A percentile compares a stretch with the other conserved stretches of the same genome.
Conservation (phyloP, 2,888 invertebrate genomes). For the Rhamnusium bicolor region DNA sequence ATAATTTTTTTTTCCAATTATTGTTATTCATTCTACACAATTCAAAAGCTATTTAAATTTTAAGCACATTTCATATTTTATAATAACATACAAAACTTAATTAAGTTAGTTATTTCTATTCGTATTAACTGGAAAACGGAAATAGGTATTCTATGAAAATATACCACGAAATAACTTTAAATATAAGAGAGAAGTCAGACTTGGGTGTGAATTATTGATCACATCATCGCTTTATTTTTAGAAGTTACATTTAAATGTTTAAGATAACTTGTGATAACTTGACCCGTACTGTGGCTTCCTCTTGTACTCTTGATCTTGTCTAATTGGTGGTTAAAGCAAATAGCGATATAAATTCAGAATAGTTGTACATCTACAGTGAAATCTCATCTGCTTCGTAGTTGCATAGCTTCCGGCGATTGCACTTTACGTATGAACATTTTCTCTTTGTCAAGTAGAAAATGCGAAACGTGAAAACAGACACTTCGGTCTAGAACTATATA, state of each 20-base stretch:
- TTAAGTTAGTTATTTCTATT: too few relatives aligned
- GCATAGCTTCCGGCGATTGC: constrained; percentile 44
- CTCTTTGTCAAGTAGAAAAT: constrained; percentile 36
- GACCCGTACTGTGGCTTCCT: neutral
- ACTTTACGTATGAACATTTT: constrained; percentile 46
- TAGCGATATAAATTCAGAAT: neutral
- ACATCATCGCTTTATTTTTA: too few relatives aligned
- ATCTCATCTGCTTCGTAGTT: neutral
- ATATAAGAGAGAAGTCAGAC: too few relatives aligned
- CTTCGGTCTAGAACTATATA: constrained; percentile 31
- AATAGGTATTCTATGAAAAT: too few relatives aligned
- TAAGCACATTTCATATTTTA: too few relatives aligned
- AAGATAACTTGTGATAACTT: neutral
- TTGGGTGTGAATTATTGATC: too few relatives aligned
- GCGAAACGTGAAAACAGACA: constrained; percentile 28
- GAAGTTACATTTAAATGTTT: neutral
- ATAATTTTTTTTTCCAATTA: too few relatives aligned
- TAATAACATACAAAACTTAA: too few relatives aligned
- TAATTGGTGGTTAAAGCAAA: neutral
- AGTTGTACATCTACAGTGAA: neutral
- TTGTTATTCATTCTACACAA: too few relatives aligned
- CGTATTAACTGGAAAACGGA: too few relatives aligned
- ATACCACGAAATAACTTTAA: too few relatives aligned
- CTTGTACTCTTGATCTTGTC: neutral
- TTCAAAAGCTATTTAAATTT: too few relatives aligned